Evolutionary conservation across 2,797 vertebrate genomes (phyloP).

Genomic region (Ciconia nigra): DNA sequence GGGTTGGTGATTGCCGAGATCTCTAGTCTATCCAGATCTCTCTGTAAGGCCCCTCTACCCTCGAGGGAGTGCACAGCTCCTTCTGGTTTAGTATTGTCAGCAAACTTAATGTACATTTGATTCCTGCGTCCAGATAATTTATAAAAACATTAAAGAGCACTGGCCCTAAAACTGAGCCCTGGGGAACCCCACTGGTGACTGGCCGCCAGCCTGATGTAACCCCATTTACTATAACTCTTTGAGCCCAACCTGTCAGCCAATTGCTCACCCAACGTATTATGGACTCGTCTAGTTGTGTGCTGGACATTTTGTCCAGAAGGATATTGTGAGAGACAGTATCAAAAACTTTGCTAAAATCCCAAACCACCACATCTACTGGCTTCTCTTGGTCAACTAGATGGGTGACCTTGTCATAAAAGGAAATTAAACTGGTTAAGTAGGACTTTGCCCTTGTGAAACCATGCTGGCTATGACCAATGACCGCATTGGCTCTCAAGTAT

Average conservation of each 20-base stretch:
- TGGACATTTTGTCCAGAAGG: neutral
- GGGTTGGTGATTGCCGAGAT: neutral
- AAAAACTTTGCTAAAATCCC: neutral
- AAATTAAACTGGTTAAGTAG: neutral
- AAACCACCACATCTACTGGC: neutral
- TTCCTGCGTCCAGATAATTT: neutral
- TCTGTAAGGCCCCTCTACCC: neutral
- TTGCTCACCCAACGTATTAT: neutral
- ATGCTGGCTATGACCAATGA: neutral
- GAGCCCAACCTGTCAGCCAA: neutral
- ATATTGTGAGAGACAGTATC: neutral
- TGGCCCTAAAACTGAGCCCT: neutral
- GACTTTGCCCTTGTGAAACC: neutral
- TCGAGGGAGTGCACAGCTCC: neutral
- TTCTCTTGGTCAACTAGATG: neutral
- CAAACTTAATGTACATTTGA: neutral
- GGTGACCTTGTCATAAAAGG: neutral
- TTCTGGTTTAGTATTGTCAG: neutral
- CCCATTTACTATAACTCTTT: neutral
- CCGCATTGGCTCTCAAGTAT: neutral
- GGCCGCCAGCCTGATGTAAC: neutral
- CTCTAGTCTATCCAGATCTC: neutral
- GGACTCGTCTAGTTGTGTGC: neutral
- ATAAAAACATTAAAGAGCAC: neutral
- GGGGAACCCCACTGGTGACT: neutral